Evolutionary conservation across 2,888 invertebrate species (phyloP).

Genomic region (Eumerus sabulonum): DNA sequence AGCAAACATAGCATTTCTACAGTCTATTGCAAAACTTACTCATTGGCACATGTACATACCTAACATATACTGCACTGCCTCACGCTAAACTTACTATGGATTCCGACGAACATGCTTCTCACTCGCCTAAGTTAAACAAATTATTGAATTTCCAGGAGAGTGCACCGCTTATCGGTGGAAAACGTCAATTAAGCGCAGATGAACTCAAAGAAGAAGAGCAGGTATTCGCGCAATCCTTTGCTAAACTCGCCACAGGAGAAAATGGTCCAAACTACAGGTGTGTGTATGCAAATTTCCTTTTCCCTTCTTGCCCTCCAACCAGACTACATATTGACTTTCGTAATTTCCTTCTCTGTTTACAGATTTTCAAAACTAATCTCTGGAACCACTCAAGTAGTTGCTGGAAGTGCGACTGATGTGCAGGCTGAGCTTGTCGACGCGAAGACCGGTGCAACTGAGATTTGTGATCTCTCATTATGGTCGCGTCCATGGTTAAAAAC

Average conservation of each 20-base stretch:
- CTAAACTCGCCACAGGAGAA: conserved; percentile 72
- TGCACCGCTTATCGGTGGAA: neutral
- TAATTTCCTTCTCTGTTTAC: too few species aligned
- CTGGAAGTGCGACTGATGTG: conserved; percentile 81
- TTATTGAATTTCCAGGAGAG: conserved; percentile 1
- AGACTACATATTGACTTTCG: too few species aligned
- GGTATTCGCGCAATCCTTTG: conserved; percentile 71
- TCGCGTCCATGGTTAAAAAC: conserved; percentile 80
- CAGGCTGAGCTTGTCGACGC: conserved; percentile 81
- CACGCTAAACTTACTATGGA: too few species aligned
- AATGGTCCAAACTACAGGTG: conserved; percentile 75
- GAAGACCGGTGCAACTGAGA: conserved; percentile 75
- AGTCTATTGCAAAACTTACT: too few species aligned
- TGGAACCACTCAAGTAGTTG: conserved; percentile 80
- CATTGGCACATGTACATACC: too few species aligned
- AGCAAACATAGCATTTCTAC: too few species aligned
- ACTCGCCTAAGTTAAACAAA: neutral
- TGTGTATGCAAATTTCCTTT: too few species aligned
- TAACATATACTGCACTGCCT: too few species aligned
- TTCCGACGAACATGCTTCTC: neutral
- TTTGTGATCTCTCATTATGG: conserved; percentile 80
- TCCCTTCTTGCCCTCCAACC: too few species aligned
- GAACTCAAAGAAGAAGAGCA: conserved; percentile 71
- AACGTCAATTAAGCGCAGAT: neutral
- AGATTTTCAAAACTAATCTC: conserved; percentile 17